Percentiles rank a stretch among this genome's conserved stretches.
Evolutionary conservation across 37 sponge, comb jelly and placozoan species (phyloP).

Genomic region (Spongilla lacustris): DNA sequence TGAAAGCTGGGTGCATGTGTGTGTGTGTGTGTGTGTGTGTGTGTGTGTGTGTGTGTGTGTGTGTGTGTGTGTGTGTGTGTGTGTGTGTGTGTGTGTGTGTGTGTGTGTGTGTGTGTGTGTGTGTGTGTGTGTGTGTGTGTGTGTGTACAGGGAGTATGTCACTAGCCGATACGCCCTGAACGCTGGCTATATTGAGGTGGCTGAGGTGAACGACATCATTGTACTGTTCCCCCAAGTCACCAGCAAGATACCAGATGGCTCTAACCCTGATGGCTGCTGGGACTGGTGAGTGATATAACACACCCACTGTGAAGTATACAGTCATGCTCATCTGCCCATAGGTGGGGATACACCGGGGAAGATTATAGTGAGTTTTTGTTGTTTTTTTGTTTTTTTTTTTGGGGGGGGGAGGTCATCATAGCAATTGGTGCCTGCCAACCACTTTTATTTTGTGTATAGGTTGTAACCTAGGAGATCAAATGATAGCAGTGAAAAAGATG

Average conservation of each 20-base stretch:
- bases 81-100: too few relatives aligned
- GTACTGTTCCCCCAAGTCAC: slow-evolving; percentile 77
- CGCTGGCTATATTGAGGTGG: slow-evolving; percentile 69
- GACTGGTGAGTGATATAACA: slow-evolving; percentile 68
- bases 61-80: too few relatives aligned
- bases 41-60: too few relatives aligned
- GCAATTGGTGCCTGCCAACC: background rate
- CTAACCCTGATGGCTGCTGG: slow-evolving; percentile 84
- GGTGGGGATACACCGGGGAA: slow-evolving; percentile 79
- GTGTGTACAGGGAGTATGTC: slow-evolving; percentile 37
- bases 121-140: too few relatives aligned
- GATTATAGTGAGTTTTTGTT: slow-evolving; percentile 49
- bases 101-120: too few relatives aligned
- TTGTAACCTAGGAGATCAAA: slow-evolving; percentile 73
- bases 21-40: too few relatives aligned
- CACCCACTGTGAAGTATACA: background rate
- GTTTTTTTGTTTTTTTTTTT: slow-evolving; percentile 6
- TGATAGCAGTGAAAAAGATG: slow-evolving; percentile 71
- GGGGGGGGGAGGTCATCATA: background rate
- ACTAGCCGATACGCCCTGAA: slow-evolving; percentile 47
- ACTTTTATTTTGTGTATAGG: slow-evolving; percentile 24
- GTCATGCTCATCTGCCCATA: background rate
- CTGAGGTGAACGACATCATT: slow-evolving; percentile 78
- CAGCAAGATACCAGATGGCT: slow-evolving; percentile 16
- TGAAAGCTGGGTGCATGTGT: background rate